Evolutionary conservation across 2,888 invertebrate species (phyloP), one percentile per base, ranked within the genome.

Genomic region (Lithophane semibrunnea): DNA sequence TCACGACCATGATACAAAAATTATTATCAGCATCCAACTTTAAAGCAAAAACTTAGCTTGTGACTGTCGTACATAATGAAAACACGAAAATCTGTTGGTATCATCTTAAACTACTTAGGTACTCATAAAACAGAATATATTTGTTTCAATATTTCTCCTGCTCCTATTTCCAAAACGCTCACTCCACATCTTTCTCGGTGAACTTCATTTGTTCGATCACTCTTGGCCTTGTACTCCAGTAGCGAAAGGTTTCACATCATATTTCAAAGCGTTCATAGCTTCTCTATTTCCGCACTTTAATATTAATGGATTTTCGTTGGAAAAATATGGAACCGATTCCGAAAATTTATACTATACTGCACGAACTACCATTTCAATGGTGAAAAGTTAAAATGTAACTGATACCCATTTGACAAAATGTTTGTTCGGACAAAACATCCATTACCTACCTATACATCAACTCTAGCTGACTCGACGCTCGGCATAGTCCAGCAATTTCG

Each of bases 221-320:
- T 77, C 63, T 78, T 73, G 49, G 49, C 77, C 73, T 73, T 75
- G 67, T 66, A 37, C 64, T 76, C 76, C 60, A 72, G 52, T 42
- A 64, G 56, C 58, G 79, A 70, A 66, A 64, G 60, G 65, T 63
- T 83, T 74, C 66, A 72, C 44, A 74, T 78, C 77, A 83, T 85
- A 85, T 86, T 85, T 81, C 79, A 83, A 67, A 75, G 12, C 71
- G 58, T 79, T 68, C 70, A 78, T 67, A 68, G 69, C 52, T 68
- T 60, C 73, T 72, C 75, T 73, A 63, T 74, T 76, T 80, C 70
- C 61, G 29, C 76, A 52, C 73, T 75, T 73, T 71, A 77, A 73
- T 73, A 77, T 82, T 76, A 72, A 79, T 79, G 73, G 63, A 47
- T 75, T 74, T 79, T 84, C 63, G 61, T 56, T 71, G 29, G 71